These are phyloP conservation scores for Phyllotreta striolata DNA, from an alignment of 2,888 invertebrate genomes.

Conservation along the genomic window DNA sequence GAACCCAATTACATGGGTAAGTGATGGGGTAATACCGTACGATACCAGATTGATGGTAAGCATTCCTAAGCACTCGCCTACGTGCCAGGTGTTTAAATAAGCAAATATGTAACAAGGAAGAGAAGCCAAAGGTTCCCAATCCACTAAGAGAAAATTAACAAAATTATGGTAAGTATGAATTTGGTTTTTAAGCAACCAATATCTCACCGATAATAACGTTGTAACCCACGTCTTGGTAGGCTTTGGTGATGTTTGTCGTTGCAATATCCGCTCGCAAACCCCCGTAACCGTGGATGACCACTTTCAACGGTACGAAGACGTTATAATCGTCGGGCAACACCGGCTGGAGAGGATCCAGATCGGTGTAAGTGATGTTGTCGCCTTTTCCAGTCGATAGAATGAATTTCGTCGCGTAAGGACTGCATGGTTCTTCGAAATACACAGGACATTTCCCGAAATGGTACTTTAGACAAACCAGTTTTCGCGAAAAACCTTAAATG, in stretches of 20 bases:
- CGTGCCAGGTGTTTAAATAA: constrained; percentile 67
- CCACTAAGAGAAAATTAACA: constrained; percentile 56
- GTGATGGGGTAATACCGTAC: constrained; percentile 54
- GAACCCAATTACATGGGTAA: constrained; percentile 67
- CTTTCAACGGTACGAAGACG: constrained; percentile 50
- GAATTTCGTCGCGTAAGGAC: constrained; percentile 55
- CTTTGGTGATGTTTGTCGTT: constrained; percentile 53
- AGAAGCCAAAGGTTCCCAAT: constrained; percentile 64
- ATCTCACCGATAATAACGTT: constrained; percentile 54
- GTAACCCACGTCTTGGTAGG: constrained; percentile 53
- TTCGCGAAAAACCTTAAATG: constrained; percentile 27
- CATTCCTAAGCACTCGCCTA: constrained; percentile 66
- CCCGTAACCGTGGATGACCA: constrained; percentile 61
- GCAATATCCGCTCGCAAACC: constrained; percentile 57
- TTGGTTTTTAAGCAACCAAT: constrained; percentile 6
- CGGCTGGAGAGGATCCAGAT: constrained; percentile 53
- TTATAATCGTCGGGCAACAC: constrained; percentile 49
- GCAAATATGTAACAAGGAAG: constrained; percentile 68
- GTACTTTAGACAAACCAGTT: constrained; percentile 16
- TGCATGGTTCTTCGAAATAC: constrained; percentile 58
- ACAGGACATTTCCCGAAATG: constrained; percentile 52
- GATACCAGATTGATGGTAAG: constrained; percentile 60
- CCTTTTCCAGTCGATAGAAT: constrained; percentile 50
- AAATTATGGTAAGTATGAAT: background rate
- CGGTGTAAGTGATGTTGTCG: constrained; percentile 39